These are phyloP conservation scores for Parasteatoda tepidariorum DNA, from an alignment of 1,140 invertebrate genomes.

Conservation along the genomic window DNA sequence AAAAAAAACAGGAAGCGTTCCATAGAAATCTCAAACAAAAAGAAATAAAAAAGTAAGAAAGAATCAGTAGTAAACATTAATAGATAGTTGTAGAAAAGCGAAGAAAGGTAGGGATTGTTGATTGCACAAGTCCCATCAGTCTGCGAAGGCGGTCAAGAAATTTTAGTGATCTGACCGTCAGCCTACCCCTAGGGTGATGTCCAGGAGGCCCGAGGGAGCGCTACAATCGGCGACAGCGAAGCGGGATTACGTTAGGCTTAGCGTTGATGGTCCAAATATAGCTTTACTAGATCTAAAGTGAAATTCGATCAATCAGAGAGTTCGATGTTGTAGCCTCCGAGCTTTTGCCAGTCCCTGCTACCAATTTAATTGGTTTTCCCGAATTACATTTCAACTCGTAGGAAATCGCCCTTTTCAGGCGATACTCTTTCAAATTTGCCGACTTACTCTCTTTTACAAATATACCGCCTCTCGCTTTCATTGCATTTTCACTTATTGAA, in stretches of 20 bases:
- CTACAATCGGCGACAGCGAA: constrained; percentile 54
- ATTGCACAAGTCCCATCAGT: constrained; percentile 40
- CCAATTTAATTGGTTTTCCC: constrained; percentile 57
- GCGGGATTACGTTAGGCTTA: constrained; percentile 58
- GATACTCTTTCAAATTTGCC: constrained; percentile 26
- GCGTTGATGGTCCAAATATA: constrained; percentile 58
- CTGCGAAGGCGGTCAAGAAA: constrained; percentile 36
- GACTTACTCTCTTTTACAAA: constrained; percentile 12
- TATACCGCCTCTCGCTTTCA: constrained; percentile 32
- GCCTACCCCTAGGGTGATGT: constrained; percentile 46
- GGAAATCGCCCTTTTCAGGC: constrained; percentile 39
- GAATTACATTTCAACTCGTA: constrained; percentile 58
- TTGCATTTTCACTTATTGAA: constrained; percentile 42
- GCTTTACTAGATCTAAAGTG: constrained; percentile 60
- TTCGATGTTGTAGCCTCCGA: constrained; percentile 40
- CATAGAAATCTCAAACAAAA: not conserved
- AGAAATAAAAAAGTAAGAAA: constrained; percentile 30
- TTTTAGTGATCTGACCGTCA: constrained; percentile 48
- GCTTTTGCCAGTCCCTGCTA: constrained; percentile 45
- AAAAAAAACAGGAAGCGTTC: not conserved
- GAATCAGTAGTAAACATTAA: constrained; percentile 51
- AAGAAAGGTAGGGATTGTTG: constrained; percentile 47
- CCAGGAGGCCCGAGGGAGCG: constrained; percentile 51
- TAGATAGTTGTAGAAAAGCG: constrained; percentile 55
- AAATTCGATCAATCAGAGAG: constrained; percentile 59